These are phyloP conservation scores for Euglossa dilemma DNA, from an alignment of 1,140 invertebrate genomes.

Conservation along the genomic window DNA sequence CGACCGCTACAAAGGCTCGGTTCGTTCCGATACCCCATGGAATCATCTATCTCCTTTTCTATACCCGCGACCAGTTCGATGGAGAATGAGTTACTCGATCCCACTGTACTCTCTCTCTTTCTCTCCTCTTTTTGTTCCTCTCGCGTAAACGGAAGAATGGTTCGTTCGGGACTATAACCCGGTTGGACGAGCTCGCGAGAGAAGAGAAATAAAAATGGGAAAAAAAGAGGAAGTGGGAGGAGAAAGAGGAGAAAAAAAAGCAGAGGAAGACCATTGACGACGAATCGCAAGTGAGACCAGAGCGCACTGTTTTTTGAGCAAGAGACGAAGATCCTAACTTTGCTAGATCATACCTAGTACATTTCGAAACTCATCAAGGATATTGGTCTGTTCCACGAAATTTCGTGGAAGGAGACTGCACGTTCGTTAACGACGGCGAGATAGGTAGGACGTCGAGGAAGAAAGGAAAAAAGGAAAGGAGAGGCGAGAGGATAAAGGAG, in stretches of 20 bases:
- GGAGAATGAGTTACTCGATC: constrained; percentile 49
- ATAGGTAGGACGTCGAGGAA: neutral
- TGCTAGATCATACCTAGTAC: no score
- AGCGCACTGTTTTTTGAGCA: no score
- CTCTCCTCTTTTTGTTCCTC: neutral
- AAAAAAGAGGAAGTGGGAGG: neutral
- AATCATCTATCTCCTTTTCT: constrained; percentile 15
- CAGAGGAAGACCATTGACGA: neutral
- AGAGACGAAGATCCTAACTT: no score
- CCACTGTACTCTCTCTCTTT: neutral
- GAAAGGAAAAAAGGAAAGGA: neutral
- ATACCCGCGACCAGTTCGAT: neutral
- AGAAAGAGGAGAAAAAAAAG: neutral
- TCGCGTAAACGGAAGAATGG: neutral
- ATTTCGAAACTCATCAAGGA: no score
- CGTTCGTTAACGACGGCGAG: no score
- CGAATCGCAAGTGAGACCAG: no score
- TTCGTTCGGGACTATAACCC: neutral
- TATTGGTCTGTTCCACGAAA: no score
- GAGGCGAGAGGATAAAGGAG: neutral
- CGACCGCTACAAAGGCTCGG: constrained; percentile 27
- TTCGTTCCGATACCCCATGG: neutral
- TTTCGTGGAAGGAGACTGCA: no score
- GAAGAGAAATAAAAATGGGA: neutral
- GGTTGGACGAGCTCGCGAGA: constrained; percentile 21